Conservation (phyloP, 2,797 vertebrate genomes). For the Rachycentron canadum region DNA sequence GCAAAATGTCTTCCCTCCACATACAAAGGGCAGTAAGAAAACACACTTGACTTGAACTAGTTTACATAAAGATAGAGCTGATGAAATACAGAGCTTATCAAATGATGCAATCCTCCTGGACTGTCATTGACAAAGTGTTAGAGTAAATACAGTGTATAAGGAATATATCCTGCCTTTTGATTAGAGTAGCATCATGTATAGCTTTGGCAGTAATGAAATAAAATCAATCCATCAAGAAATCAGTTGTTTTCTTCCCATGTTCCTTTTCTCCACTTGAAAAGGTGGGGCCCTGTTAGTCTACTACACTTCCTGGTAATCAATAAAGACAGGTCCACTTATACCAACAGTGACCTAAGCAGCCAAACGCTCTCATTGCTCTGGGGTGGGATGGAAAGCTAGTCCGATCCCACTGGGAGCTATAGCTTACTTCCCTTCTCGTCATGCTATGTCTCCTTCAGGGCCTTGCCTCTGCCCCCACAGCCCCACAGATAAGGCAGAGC, state of each 20-base stretch:
- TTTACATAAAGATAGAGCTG: background rate
- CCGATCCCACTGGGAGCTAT: conserved; percentile 67
- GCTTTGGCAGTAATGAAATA: conserved; percentile 19
- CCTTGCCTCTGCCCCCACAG: conserved; percentile 38
- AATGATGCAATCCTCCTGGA: background rate
- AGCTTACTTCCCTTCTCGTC: conserved; percentile 68
- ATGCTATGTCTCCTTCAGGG: conserved; percentile 68
- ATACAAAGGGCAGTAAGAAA: background rate
- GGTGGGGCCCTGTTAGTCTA: conserved; percentile 19
- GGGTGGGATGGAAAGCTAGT: conserved; percentile 47
- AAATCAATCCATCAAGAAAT: conserved; percentile 28
- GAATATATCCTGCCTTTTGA: background rate
- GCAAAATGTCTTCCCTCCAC: background rate
- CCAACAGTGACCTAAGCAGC: conserved; percentile 60
- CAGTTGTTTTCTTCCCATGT: conserved; percentile 17
- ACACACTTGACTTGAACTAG: background rate
- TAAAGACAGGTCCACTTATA: conserved; percentile 67
- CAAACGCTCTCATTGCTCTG: conserved; percentile 47
- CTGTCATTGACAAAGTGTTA: background rate
- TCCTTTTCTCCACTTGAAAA: conserved; percentile 13
- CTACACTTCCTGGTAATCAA: conserved; percentile 67
- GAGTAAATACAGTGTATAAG: background rate
- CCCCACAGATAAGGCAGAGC: conserved; percentile 70
- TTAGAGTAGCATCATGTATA: background rate
- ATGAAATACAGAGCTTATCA: background rate